These are phyloP conservation scores for Antheraea yamamai DNA, from an alignment of 2,888 invertebrate genomes.

Conservation along the genomic window DNA sequence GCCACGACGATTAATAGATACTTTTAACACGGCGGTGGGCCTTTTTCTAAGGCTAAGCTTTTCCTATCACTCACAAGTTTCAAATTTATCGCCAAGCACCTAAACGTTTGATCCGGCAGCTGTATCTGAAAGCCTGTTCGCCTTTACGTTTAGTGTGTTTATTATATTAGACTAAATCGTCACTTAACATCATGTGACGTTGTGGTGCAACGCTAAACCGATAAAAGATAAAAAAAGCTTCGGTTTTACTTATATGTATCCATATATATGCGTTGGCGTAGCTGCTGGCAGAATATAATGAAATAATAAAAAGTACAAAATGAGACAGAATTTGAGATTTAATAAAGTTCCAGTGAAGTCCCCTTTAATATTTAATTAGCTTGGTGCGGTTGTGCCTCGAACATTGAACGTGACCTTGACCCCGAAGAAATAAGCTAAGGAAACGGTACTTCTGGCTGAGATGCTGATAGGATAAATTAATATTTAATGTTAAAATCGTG, in stretches of 20 bases:
- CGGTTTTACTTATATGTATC: not conserved
- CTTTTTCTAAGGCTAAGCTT: too few species aligned
- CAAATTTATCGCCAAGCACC: too few species aligned
- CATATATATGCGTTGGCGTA: not conserved
- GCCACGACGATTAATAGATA: too few species aligned
- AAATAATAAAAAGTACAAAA: not conserved
- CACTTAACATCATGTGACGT: too few species aligned
- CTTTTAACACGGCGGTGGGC: too few species aligned
- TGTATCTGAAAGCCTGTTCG: too few species aligned
- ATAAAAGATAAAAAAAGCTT: too few species aligned
- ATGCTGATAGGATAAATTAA: conserved; percentile 23
- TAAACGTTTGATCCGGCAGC: too few species aligned
- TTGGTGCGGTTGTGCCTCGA: conserved; percentile 7
- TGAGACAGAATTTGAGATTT: not conserved
- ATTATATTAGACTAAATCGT: too few species aligned
- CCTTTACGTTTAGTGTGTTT: too few species aligned
- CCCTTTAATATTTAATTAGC: not conserved
- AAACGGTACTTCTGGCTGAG: conserved; percentile 10
- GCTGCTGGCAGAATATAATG: not conserved
- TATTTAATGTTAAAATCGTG: conserved; percentile 30
- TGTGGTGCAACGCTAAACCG: too few species aligned
- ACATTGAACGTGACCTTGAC: conserved; percentile 9
- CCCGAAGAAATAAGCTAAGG: conserved; percentile 26
- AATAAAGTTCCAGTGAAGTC: not conserved
- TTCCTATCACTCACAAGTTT: too few species aligned